Conservation (phyloP, 2,888 invertebrate species). For the Lobophora halterata region DNA sequence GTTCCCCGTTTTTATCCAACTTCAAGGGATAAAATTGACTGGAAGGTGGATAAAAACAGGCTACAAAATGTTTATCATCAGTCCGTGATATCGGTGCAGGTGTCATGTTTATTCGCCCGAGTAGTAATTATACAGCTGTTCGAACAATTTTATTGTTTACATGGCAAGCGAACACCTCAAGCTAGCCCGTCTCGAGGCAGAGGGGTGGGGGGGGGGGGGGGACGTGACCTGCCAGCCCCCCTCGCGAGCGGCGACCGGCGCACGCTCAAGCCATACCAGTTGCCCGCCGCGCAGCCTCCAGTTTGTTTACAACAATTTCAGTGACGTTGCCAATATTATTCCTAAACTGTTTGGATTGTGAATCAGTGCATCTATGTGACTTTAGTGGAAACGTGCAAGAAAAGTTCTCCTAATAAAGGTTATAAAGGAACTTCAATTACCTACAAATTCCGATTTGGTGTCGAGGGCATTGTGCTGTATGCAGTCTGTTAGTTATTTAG, state of each 20-base stretch:
- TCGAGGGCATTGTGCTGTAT: slow-evolving; percentile 46
- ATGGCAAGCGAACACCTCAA: slow-evolving; percentile 54
- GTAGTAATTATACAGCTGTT: slow-evolving; percentile 59
- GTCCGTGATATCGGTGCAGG: no score
- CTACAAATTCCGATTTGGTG: slow-evolving; percentile 32
- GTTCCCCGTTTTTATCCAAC: no score
- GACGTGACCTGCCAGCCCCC: slow-evolving; percentile 54
- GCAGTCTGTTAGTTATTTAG: slow-evolving; percentile 47
- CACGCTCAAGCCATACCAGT: slow-evolving; percentile 74
- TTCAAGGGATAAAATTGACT: no score
- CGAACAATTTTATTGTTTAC: slow-evolving; percentile 67
- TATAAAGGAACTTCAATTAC: slow-evolving; percentile 27
- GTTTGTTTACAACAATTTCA: slow-evolving; percentile 67
- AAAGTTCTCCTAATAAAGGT: slow-evolving; percentile 17
- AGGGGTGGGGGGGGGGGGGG: slow-evolving; percentile 52
- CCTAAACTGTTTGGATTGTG: slow-evolving; percentile 20
- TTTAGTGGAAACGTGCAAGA: slow-evolving; percentile 32
- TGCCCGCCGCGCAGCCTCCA: slow-evolving; percentile 76
- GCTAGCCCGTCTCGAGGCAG: slow-evolving; percentile 45
- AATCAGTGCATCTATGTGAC: slow-evolving; percentile 41
- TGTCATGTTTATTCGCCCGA: no score
- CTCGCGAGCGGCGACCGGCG: slow-evolving; percentile 51
- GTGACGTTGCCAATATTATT: slow-evolving; percentile 14
- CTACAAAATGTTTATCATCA: no score
- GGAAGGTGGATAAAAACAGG: no score